Percentiles rank a stretch among this genome's conserved stretches.
phyloP scores from a whole-genome alignment of 2,888 invertebrate species.

The Drosophila neonasuta region DNA sequence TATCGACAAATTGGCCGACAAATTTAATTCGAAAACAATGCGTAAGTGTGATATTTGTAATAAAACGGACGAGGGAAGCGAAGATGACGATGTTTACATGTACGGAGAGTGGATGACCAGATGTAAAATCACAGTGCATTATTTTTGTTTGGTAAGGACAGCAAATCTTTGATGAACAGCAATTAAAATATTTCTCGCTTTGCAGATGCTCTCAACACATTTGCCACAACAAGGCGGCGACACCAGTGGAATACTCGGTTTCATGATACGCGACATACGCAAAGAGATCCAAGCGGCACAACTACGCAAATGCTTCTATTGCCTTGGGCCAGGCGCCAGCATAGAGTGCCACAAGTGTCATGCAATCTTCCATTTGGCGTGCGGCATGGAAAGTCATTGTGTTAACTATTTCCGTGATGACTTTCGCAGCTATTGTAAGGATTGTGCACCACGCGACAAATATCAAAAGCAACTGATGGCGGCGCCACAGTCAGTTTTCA shows the following conservation, averaged over 20 bases:
- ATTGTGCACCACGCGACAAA: slow-evolving; percentile 63
- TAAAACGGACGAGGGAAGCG: slow-evolving; percentile 6
- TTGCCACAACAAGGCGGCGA: slow-evolving; percentile 87
- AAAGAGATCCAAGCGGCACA: slow-evolving; percentile 84
- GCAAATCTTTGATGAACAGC: neutral
- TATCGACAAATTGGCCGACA: neutral
- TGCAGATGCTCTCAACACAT: slow-evolving; percentile 87
- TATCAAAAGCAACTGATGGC: slow-evolving; percentile 32
- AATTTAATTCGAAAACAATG: slow-evolving; percentile 22
- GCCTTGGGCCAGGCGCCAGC: slow-evolving; percentile 60
- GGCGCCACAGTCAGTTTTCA: slow-evolving; percentile 28
- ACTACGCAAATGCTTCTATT: slow-evolving; percentile 68
- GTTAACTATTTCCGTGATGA: slow-evolving; percentile 61
- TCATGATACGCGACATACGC: slow-evolving; percentile 87
- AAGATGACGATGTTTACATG: slow-evolving; percentile 41
- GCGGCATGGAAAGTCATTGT: slow-evolving; percentile 66
- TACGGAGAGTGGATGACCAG: slow-evolving; percentile 78
- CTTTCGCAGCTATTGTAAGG: slow-evolving; percentile 73
- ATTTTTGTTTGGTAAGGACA: slow-evolving; percentile 76
- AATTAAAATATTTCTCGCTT: slow-evolving; percentile 51
- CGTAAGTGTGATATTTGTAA: slow-evolving; percentile 37
- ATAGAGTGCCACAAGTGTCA: slow-evolving; percentile 71
- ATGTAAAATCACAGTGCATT: slow-evolving; percentile 68
- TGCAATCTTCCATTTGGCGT: slow-evolving; percentile 70
- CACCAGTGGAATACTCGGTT: slow-evolving; percentile 89